These are phyloP conservation scores for Hippasteria phrygiana DNA, from an alignment of 53 echinoderm and acorn worm genomes.

Conservation along the genomic window DNA sequence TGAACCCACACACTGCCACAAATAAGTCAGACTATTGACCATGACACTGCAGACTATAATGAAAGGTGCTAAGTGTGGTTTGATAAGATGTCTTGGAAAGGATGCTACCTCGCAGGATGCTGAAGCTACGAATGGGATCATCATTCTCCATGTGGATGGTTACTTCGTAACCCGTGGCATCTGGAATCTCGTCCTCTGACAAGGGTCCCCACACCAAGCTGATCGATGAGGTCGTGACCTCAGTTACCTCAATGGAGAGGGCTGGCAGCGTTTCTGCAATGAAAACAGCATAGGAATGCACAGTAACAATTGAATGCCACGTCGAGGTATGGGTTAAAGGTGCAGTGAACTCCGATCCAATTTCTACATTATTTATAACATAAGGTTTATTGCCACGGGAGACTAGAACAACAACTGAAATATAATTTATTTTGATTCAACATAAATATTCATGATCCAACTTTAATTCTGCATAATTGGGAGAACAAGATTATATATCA, in stretches of 20 bases:
- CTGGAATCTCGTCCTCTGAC: not conserved
- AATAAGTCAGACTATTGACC: no score
- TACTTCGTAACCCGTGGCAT: constrained; percentile 4
- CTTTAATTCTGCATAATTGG: no score
- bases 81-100: no score
- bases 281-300: not conserved
- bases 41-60: no score
- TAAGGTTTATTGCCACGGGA: no score
- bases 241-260: constrained; percentile 49
- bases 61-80: no score
- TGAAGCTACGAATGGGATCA: not conserved
- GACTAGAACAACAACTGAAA: not conserved
- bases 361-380: no score
- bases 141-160: not conserved
- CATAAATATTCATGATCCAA: not conserved
- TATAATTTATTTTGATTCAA: not conserved
- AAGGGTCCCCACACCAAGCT: constrained; percentile 66
- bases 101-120: constrained; percentile 21
- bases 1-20: no score
- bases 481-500: no score
- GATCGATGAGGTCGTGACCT: constrained; percentile 57
- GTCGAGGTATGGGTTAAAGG: no score
- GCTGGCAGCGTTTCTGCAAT: constrained; percentile 23
- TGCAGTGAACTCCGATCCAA: no score
- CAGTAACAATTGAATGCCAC: no score